Base-by-base conservation (phyloP, 2,797 vertebrate species). In the Rhabdophis nuchalis region DNA sequence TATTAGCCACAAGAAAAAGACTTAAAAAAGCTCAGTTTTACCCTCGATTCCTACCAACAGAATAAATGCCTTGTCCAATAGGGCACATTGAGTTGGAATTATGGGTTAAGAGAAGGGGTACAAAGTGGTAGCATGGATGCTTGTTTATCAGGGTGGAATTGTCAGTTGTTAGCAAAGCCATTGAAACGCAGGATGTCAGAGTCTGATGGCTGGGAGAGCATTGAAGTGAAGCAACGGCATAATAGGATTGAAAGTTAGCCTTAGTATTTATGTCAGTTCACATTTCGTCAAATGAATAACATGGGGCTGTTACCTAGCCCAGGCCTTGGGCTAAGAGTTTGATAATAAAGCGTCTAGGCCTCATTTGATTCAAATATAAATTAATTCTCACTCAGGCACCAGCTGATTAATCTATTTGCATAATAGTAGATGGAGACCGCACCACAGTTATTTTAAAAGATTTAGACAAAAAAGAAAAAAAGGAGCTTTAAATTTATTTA, bases 221-320 rank as follows among this genome's bases (percentile, higher is more conserved):
- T 98, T 99, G 98, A 99, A 98, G 98, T 96, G 97, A 98, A 97
- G 98, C 98, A 99, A 98, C 98, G 96, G 97, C 97, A 98, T 99
- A 99, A 99, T 99, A 97, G 98, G 98, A 99, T 99, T 99, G 98
- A 98, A 99, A 98, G 97, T 97, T 97, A 98, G 98, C 98, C 98
- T 90, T 97, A 98, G 98, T 98, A 98, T 98, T 99, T 98, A 98
- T 98, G 99, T 99, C 99, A 99, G 98, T 98, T 99, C 98, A 97
- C 97, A 98, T 99, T 98, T 99, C 98, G 97, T 99, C 98, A 99
- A 98, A 98, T 97, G 98, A 98, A 98, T 98, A 98, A 98, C 98
- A 98, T 98, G 98, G 98, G 96, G 97, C 97, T 98, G 98, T 98
- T 98, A 98, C 97, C 97, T 98, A 98, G 98, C 98, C 96, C 96